These are phyloP conservation scores for Tachysurus vachellii DNA, from an alignment of 2,113 vertebrate genomes.

Conservation along the genomic window DNA sequence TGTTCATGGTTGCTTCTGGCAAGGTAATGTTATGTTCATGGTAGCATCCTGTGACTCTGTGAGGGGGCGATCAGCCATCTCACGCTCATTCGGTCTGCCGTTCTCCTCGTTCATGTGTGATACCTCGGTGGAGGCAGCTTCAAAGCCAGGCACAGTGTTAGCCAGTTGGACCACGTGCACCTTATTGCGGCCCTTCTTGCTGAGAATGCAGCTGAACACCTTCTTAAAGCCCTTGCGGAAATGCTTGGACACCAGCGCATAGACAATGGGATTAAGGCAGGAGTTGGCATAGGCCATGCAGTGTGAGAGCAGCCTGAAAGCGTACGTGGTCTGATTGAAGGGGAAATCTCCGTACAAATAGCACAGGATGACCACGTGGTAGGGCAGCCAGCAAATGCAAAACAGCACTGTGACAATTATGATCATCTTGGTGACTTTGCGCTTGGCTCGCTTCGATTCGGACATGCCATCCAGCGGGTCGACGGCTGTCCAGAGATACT, in stretches of 20 bases:
- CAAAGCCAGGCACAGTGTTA: constrained; percentile 76
- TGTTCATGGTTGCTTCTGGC: constrained; percentile 66
- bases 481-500: constrained; percentile 87
- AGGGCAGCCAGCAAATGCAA: constrained; percentile 87
- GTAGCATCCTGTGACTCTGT: constrained; percentile 67
- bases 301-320: constrained; percentile 84
- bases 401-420: constrained; percentile 87
- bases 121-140: constrained; percentile 76
- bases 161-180: constrained; percentile 78
- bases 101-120: constrained; percentile 79
- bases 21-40: constrained; percentile 68
- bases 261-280: constrained; percentile 87
- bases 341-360: constrained; percentile 87
- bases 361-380: constrained; percentile 82
- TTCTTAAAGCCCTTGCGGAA: constrained; percentile 89
- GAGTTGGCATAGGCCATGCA: constrained; percentile 92
- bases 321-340: constrained; percentile 84
- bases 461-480: constrained; percentile 83
- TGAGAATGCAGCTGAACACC: constrained; percentile 84
- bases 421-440: constrained; percentile 89
- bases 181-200: constrained; percentile 79
- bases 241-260: constrained; percentile 85
- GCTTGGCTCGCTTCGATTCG: constrained; percentile 83
- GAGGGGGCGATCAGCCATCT: constrained; percentile 67
- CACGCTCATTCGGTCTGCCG: constrained; percentile 67